Conservation (phyloP, 2,113 vertebrate genomes). For the Brachypteracias leptosomus region DNA sequence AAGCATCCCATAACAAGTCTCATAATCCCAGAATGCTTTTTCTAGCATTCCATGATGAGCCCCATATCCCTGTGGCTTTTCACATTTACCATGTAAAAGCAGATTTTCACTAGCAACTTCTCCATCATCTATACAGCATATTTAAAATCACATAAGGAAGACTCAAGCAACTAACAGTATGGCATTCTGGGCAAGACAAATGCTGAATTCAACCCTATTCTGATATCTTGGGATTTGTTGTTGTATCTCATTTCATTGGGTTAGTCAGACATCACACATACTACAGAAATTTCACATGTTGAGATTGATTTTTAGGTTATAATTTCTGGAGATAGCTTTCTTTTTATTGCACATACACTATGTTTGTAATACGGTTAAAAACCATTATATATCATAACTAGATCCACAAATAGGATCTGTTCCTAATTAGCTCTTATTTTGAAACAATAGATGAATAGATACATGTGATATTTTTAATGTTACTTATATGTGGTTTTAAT, state of each 20-base stretch:
- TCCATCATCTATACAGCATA: background rate
- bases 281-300: background rate
- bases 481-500: background rate
- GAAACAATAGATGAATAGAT: background rate
- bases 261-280: background rate
- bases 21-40: background rate
- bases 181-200: background rate
- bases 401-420: background rate
- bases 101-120: background rate
- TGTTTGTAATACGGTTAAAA: background rate
- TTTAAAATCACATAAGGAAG: background rate
- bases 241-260: background rate
- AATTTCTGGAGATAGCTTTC: background rate
- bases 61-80: background rate
- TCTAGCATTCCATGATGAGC: background rate
- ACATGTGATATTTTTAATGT: background rate
- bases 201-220: background rate
- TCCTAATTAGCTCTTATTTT: background rate
- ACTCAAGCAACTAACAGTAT: background rate
- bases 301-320: background rate
- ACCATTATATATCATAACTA: background rate
- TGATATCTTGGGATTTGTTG: background rate
- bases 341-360: background rate
- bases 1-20: background rate
- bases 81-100: background rate